Evolutionary conservation across 1,140 invertebrate genomes (phyloP), one percentile per base, ranked within the genome.

Genomic region (Pissodes strobi): DNA sequence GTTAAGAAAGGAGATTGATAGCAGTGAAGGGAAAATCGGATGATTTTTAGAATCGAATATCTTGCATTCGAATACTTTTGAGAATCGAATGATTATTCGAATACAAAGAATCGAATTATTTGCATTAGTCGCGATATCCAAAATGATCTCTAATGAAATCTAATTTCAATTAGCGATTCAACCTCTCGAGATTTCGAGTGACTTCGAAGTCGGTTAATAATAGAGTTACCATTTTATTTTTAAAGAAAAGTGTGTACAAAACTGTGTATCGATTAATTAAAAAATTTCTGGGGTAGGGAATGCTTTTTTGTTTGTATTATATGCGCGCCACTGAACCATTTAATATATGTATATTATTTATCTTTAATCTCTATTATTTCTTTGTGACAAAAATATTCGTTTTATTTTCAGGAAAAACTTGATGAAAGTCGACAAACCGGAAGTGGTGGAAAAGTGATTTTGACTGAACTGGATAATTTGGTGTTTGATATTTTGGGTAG

Each of bases 401-500:
- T 53, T 27, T 30, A 53, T 37, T 53, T 53, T 27, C 25, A 43
- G 53, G 37, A 30, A 22, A 39, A 56, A 56, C 9, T 56, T 12
- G 34, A 56, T 56, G 39, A 43, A 12, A 30, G 23, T 30, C 15
- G 53, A 25, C 25, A 56, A 41, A 56, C 53, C 13, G 53, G 53
- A 34, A n/a, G n/a, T n/a, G 37, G 53, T 22, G 53, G 53, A 18
- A 17, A 56, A 34, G 53, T 25, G 37, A 56, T 34, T 34, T 19
- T 56, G 53, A 56, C 30, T 30, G 53, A 56, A 34, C 23, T 59
- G 10, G 56, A 46, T 46, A 59, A 59, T 46, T 49, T 59, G 56
- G 56, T 59, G 21, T 46, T 59, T 8, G 41, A 59, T 59, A 48
- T 59, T 51, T 51, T 59, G 19, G 57, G 57, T 19, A 59, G 38